phyloP scores from a whole-genome alignment of 2,888 invertebrate species.

The Tetheella fluctuosa region DNA sequence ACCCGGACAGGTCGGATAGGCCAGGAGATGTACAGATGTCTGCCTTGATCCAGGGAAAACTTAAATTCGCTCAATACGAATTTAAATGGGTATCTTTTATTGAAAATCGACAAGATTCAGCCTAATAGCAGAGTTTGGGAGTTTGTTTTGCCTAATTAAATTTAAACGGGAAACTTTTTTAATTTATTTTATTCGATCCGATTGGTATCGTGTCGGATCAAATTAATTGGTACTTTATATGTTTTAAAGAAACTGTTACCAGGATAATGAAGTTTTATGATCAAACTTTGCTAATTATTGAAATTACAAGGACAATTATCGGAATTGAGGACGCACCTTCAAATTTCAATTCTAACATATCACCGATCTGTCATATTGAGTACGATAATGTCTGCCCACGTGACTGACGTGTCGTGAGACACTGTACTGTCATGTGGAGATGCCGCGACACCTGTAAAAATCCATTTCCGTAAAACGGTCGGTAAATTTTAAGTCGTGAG shows the following conservation, averaged over 20 bases:
- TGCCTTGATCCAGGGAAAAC: background rate
- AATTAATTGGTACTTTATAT: background rate
- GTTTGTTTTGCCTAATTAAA: slow-evolving; percentile 25
- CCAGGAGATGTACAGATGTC: background rate
- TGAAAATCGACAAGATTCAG: background rate
- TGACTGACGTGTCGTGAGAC: too few species aligned
- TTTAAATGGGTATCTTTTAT: background rate
- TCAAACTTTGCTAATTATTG: too few species aligned
- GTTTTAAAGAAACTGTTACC: background rate
- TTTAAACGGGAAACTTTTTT: slow-evolving; percentile 23
- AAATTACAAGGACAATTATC: too few species aligned
- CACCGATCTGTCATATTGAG: too few species aligned
- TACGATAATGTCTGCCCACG: too few species aligned
- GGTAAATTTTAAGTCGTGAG: too few species aligned
- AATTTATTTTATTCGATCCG: slow-evolving; percentile 19
- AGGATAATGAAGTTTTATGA: too few species aligned
- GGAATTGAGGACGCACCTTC: too few species aligned
- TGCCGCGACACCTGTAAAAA: too few species aligned
- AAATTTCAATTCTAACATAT: too few species aligned
- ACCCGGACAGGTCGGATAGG: slow-evolving; percentile 29
- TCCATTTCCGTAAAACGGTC: too few species aligned
- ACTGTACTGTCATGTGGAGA: too few species aligned
- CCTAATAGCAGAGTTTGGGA: slow-evolving; percentile 11
- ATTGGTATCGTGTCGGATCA: background rate
- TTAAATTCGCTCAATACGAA: background rate